Percentiles rank a stretch among this genome's conserved stretches.
Conservation (phyloP, 2,888 invertebrate genomes). For the Ophonus ardosiacus region DNA sequence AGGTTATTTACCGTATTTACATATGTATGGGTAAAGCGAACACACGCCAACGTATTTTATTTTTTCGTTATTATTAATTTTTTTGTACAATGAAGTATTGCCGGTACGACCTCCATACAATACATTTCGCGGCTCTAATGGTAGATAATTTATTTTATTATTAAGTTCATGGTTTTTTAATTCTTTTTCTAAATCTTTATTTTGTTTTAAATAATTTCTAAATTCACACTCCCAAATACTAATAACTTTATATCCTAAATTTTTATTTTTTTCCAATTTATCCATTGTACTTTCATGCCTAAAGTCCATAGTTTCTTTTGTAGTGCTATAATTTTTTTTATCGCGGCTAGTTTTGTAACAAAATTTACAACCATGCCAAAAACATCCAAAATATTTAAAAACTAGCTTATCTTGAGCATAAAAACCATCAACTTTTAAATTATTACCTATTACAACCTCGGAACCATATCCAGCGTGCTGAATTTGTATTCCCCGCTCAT, state of each 20-base stretch:
- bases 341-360: background rate
- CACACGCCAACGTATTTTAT: conserved; percentile 52
- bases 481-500: conserved; percentile 51
- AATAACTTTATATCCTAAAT: background rate
- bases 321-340: conserved; percentile 1
- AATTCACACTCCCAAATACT: conserved; percentile 44
- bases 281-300: background rate
- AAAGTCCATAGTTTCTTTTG: background rate
- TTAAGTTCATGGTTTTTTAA: background rate
- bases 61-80: conserved; percentile 36
- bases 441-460: conserved; percentile 31
- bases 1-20: conserved; percentile 50
- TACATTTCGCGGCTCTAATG: conserved; percentile 23
- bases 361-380: background rate
- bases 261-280: background rate
- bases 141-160: conserved; percentile 1
- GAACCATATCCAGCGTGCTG: conserved; percentile 51
- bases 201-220: background rate
- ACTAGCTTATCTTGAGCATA: background rate
- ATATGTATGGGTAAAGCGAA: conserved; percentile 45
- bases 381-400: background rate
- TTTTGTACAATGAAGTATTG: conserved; percentile 10
- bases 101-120: conserved; percentile 45
- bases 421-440: conserved; percentile 25
- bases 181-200: background rate